Percentiles rank a stretch among this genome's conserved stretches.
Evolutionary conservation across 2,113 vertebrate genomes (phyloP).

Genomic region (Oncorhynchus masou): DNA sequence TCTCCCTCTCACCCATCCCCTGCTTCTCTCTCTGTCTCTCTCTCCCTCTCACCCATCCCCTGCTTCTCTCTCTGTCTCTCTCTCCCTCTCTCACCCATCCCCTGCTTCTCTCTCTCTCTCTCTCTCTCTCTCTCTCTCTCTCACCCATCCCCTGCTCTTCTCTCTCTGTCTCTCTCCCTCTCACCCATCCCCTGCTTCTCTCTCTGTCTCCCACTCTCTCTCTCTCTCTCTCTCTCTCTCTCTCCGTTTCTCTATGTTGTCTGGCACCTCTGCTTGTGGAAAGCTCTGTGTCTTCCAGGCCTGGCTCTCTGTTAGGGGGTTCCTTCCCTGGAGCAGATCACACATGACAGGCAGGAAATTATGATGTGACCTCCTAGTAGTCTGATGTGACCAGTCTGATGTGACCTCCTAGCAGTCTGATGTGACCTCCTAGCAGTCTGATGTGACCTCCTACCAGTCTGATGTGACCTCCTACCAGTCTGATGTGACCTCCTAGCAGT

Average conservation of each 20-base stretch:
- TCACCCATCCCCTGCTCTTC: too few species aligned
- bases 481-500: too few species aligned
- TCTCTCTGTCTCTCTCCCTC: neutral
- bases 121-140: slow-evolving; percentile 9
- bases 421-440: too few species aligned
- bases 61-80: slow-evolving; percentile 11
- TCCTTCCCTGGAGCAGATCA: slow-evolving; percentile 30
- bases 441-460: too few species aligned
- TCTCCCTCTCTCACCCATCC: slow-evolving; percentile 4
- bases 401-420: too few species aligned
- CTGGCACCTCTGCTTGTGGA: slow-evolving; percentile 36
- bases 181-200: too few species aligned
- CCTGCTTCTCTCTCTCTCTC: neutral
- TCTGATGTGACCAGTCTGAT: neutral
- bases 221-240: neutral
- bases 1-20: neutral
- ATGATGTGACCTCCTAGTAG: slow-evolving; percentile 39
- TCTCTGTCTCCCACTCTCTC: too few species aligned
- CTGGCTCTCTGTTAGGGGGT: slow-evolving; percentile 31
- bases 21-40: neutral
- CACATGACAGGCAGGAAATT: slow-evolving; percentile 40
- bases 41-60: neutral
- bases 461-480: too few species aligned
- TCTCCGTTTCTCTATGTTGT: neutral
- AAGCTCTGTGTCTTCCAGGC: slow-evolving; percentile 31